Conservation (phyloP, 1,140 invertebrate genomes). For the Alviniconcha marisindica region DNA sequence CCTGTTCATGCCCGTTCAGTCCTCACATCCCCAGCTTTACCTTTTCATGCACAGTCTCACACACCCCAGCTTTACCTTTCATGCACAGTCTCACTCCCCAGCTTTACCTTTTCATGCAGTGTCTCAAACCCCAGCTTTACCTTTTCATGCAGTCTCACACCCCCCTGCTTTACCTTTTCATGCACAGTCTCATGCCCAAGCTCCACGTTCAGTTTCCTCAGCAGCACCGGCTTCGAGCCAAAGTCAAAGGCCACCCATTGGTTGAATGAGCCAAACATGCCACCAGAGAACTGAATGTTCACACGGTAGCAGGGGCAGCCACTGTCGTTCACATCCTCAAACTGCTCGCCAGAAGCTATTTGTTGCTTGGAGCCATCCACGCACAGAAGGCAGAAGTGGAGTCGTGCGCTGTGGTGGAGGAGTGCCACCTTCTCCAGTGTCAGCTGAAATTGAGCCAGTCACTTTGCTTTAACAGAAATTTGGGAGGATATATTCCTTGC, state of each 20-base stretch:
- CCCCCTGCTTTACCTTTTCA: constrained; percentile 54
- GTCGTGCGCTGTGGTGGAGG: constrained; percentile 68
- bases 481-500: no score
- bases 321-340: constrained; percentile 52
- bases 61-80: no score
- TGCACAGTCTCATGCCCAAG: constrained; percentile 61
- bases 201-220: constrained; percentile 66
- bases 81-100: no score
- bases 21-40: no score
- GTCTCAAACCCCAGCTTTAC: no score
- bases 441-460: constrained; percentile 54
- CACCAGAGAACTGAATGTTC: constrained; percentile 62
- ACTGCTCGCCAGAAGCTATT: constrained; percentile 62
- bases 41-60: no score
- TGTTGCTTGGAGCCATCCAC: constrained; percentile 49
- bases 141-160: no score
- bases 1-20: no score
- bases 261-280: constrained; percentile 71
- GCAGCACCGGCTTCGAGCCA: constrained; percentile 59
- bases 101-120: no score
- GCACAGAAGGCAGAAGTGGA: constrained; percentile 63
- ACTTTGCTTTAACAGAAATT: no score
- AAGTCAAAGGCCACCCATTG: constrained; percentile 73
- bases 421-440: constrained; percentile 62
- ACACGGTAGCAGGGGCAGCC: constrained; percentile 58